Base-by-base conservation (phyloP, 30 jellyfish, hydroid and myxozoan genomes). In the Chrysaora quinquecirrha region DNA sequence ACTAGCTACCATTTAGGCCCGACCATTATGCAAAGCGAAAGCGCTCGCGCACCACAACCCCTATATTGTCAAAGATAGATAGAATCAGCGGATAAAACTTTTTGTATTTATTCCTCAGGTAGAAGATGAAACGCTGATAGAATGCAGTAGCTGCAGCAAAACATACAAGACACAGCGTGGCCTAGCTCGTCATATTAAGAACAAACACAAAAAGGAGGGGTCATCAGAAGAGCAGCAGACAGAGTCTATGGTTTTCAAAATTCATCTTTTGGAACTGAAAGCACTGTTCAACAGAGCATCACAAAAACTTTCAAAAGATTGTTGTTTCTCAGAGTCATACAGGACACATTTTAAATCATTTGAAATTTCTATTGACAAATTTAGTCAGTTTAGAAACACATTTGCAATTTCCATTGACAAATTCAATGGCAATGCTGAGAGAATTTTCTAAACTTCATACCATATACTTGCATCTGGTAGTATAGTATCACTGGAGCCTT, bases 151-250 rank as follows among this genome's bases (percentile, higher is more conserved):
- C 32, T 75, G 86, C 58, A 75, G 1, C 66, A 75, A 60, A 75
- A 75, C 0, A 2, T 75, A 29, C 62, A 75, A 75, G 76, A 30
- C 86, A 30, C 28, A 75, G 73, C 76, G 64, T 50, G 86, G 86
- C 30, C 35, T 75, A 34, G 33, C 75, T 1, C 86, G 86, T 50
- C 86, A 75, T 43, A 1, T 75, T 54, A 52, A 56, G 48, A 75
- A 18, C 14, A 75, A 75, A 34, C 86, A 75, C 75, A 75, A 54
- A 27, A 75, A 75, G 22, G 73, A 71, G n/a, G 49, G 30, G 2
- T 6, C 6, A 38, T 38, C 54, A 52, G 29, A 0, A 34, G 35
- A 34, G 7, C 72, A 24, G 73, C 52, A 21, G 27, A 19, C 65
- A 7, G 65, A 33, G 65, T 34, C 69, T 0, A 34, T 34, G 18